Base-by-base conservation (phyloP, 2,797 vertebrate species). In the Gallinago stenura region DNA sequence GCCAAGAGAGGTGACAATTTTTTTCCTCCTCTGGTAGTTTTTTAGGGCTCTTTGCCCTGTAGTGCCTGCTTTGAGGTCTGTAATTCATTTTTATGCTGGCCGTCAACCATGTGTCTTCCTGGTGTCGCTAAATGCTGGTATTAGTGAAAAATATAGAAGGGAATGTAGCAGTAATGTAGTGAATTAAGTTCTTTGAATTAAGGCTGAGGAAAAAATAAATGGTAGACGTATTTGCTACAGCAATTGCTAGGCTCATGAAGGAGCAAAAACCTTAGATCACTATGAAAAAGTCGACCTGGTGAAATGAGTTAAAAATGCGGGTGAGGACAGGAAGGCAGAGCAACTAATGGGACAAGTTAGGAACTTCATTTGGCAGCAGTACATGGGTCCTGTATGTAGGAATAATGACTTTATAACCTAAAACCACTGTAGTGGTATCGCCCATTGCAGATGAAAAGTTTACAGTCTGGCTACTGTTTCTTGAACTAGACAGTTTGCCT, bases 1-100 rank as follows among this genome's bases (percentile, higher is more conserved):
- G 90, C 93, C 90, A 95, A 89, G 35, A 79, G 68, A 97, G 73
- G 83, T 95, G 95, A 94, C 93, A 90, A 87, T 75, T 92, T 97
- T 83, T 96, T 88, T 93, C 37, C 7, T 94, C 58, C 41, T 13
- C 14, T 75, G 81, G 48, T 92, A 84, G 25, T 37, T 94, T 83
- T 66, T 89, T 30, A 57, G 33, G n/a, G n/a, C 83, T 76, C 3
- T 66, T 80, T 89, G 81, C 60, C 60, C 64, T 91, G 35, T 50
- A 83, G 93, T 60, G 90, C 53, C 89, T 92, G 68, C 78, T 73
- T 69, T 57, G 66, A 93, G 73, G 60, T 46, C 31, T 91, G 46
- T 26, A 12, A 72, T 64, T 93, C 30, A 20, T 91, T 94, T 90
- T 81, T 76, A 3, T 84, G 62, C 80, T 77, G 88, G 56, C 58